Evolutionary conservation across 2,113 vertebrate species (phyloP).

Genomic region (Gallinago paraguaiae): DNA sequence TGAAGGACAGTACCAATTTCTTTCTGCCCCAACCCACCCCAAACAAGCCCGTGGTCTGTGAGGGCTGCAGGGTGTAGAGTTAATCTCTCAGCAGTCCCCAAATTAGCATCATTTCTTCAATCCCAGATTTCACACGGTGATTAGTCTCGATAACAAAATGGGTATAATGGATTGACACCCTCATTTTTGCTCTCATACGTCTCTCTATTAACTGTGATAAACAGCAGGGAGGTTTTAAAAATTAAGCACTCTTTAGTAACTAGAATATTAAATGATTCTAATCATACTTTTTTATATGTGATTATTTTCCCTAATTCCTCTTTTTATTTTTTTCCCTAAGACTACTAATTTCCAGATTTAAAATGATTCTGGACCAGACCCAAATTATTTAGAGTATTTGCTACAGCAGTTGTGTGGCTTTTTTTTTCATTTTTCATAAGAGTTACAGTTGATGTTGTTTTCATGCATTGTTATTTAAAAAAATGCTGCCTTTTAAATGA

Average conservation of each 20-base stretch:
- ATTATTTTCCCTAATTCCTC: conserved; percentile 36
- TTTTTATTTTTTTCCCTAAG: not conserved
- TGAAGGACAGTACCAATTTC: not conserved
- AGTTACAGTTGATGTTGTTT: not conserved
- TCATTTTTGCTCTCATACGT: conserved; percentile 16
- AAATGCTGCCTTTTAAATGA: not conserved
- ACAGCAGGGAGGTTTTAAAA: conserved; percentile 51
- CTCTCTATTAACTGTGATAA: conserved; percentile 22
- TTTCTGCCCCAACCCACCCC: not conserved
- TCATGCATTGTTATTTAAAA: not conserved
- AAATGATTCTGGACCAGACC: not conserved
- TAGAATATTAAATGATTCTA: conserved; percentile 41
- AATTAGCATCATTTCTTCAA: conserved; percentile 22
- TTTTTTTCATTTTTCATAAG: not conserved
- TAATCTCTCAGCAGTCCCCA: not conserved
- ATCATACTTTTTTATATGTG: not conserved
- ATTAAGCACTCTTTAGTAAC: conserved; percentile 49
- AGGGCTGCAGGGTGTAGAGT: not conserved
- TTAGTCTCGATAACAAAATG: conserved; percentile 11
- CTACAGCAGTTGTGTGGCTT: not conserved
- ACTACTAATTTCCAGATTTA: conserved; percentile 20
- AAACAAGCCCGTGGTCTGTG: not conserved
- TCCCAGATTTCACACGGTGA: not conserved
- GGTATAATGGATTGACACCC: not conserved
- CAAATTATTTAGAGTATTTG: not conserved